phyloP scores from a whole-genome alignment of 2,888 invertebrate species.

The Drosophila birchii region DNA sequence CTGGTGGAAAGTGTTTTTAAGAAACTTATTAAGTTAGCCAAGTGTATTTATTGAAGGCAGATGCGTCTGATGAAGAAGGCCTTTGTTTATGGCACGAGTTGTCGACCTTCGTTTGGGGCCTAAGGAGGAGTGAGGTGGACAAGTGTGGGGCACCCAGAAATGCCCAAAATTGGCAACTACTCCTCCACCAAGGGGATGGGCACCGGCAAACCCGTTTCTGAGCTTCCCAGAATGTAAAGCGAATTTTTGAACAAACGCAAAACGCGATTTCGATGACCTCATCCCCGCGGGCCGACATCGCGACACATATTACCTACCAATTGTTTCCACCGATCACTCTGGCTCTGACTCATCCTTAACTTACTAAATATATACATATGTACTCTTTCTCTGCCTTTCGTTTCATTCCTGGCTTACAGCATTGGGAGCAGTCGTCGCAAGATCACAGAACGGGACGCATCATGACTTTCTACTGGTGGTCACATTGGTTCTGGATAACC shows the following conservation, averaged over 20 bases:
- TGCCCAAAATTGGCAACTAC: slow-evolving; percentile 39
- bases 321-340: slow-evolving; percentile 23
- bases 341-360: slow-evolving; percentile 31
- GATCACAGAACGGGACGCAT: slow-evolving; percentile 81
- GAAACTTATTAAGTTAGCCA: not conserved
- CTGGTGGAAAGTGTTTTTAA: too few species aligned
- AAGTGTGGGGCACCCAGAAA: slow-evolving; percentile 19
- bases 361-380: slow-evolving; percentile 4
- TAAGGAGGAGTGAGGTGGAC: not conserved
- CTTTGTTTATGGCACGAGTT: slow-evolving; percentile 28
- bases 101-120: slow-evolving; percentile 34
- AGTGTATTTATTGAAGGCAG: slow-evolving; percentile 9
- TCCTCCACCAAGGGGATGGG: not conserved
- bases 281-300: slow-evolving; percentile 11
- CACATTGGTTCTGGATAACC: slow-evolving; percentile 95
- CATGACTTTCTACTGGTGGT: slow-evolving; percentile 95
- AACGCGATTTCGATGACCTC: slow-evolving; percentile 37
- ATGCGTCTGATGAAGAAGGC: slow-evolving; percentile 11
- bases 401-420: slow-evolving; percentile 31
- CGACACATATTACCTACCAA: slow-evolving; percentile 14
- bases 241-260: slow-evolving; percentile 16
- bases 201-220: slow-evolving; percentile 32
- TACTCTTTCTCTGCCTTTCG: slow-evolving; percentile 15
- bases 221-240: slow-evolving; percentile 33
- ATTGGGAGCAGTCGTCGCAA: slow-evolving; percentile 49